These are phyloP conservation scores for Gandaritis pyraliata DNA, from an alignment of 2,888 invertebrate genomes.

Conservation along the genomic window DNA sequence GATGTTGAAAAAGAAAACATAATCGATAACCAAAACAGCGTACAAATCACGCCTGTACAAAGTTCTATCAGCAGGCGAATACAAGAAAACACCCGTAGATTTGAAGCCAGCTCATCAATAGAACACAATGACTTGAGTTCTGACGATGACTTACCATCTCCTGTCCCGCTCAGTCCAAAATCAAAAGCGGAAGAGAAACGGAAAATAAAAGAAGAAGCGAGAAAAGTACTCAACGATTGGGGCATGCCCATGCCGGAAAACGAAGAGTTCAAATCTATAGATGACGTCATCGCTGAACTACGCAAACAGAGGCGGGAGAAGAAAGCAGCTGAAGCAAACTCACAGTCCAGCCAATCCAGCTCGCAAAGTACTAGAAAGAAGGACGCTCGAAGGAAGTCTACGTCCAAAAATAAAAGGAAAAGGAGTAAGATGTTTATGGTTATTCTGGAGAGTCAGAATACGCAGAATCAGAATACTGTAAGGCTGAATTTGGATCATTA, in stretches of 20 bases:
- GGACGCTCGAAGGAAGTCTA: constrained; percentile 57
- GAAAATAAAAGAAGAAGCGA: constrained; percentile 44
- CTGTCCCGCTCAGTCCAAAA: constrained; percentile 13
- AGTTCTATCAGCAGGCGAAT: constrained; percentile 17
- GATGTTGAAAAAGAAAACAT: constrained; percentile 80
- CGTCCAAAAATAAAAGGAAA: constrained; percentile 66
- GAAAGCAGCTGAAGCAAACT: constrained; percentile 47
- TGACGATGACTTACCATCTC: constrained; percentile 46
- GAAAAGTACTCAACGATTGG: constrained; percentile 58
- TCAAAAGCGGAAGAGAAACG: constrained; percentile 22
- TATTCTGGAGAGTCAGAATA: constrained; percentile 64
- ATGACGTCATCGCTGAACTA: constrained; percentile 69
- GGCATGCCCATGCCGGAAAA: constrained; percentile 51
- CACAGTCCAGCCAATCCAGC: constrained; percentile 33
- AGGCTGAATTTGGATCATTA: constrained; percentile 78
- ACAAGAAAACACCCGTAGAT: constrained; percentile 61
- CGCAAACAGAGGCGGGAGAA: constrained; percentile 65
- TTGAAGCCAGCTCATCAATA: constrained; percentile 72
- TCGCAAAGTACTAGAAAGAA: constrained; percentile 60
- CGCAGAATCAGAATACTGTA: constrained; percentile 65
- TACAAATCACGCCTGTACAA: constrained; percentile 49
- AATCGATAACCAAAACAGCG: constrained; percentile 69
- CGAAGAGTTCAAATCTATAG: constrained; percentile 65
- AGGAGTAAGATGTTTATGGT: constrained; percentile 72
- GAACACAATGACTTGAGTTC: constrained; percentile 56